Conservation (phyloP, 2,888 invertebrate genomes). For the Amblyjoppa proteus region DNA sequence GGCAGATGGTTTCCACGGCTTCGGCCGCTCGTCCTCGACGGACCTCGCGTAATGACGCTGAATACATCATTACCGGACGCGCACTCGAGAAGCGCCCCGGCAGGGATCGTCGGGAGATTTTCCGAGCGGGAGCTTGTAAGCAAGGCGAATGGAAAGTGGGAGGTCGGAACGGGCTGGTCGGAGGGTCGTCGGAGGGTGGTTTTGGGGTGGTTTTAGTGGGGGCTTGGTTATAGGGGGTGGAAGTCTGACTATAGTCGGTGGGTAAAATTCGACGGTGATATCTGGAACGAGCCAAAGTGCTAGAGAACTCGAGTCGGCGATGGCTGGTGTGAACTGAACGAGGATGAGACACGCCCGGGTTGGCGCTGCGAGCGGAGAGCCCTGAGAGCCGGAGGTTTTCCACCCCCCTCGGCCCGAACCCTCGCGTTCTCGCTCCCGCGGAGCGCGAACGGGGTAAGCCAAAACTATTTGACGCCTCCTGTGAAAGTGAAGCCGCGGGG, state of each 20-base stretch:
- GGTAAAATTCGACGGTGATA: conserved; percentile 17
- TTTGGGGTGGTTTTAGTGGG: too few relatives aligned
- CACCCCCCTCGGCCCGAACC: conserved; percentile 11
- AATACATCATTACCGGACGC: conserved; percentile 32
- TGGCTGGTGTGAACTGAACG: conserved; percentile 15
- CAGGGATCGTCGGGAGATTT: not conserved
- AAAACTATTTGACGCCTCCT: conserved; percentile 62
- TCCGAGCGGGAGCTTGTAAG: not conserved
- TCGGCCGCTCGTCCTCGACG: not conserved
- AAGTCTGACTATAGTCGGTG: not conserved
- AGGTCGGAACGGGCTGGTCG: not conserved
- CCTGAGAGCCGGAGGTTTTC: not conserved
- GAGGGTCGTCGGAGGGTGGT: not conserved
- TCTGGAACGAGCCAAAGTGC: not conserved
- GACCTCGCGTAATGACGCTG: conserved; percentile 19
- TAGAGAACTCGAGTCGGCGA: conserved; percentile 39
- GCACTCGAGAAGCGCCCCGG: not conserved
- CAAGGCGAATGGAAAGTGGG: not conserved
- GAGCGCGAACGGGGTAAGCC: conserved; percentile 43
- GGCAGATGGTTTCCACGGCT: not conserved
- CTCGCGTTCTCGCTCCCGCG: conserved; percentile 7
- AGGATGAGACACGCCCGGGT: conserved; percentile 11
- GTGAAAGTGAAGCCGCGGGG: conserved; percentile 62
- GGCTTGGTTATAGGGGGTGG: not conserved
- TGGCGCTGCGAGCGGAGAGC: conserved; percentile 3